Conservation (phyloP, 2,797 vertebrate genomes). For the Poliocrania exsul region DNA sequence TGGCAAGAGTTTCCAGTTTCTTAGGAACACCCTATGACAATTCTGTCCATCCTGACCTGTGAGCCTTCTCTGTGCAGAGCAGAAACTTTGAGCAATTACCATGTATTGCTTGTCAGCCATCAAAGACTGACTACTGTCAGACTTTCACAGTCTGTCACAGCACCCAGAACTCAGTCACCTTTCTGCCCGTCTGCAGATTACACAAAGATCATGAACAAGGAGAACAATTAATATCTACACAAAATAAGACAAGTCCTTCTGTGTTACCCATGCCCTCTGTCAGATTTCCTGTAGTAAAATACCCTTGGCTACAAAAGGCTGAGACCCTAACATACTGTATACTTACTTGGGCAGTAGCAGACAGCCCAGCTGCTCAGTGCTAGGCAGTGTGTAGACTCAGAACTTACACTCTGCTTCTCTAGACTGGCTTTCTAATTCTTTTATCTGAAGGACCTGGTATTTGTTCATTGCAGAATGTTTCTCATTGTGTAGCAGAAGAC, state of each 20-base stretch:
- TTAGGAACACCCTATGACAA: background rate
- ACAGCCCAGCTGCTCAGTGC: background rate
- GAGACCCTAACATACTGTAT: background rate
- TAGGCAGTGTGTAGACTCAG: background rate
- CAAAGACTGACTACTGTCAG: background rate
- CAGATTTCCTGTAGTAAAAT: background rate
- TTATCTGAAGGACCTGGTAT: background rate
- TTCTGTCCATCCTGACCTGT: background rate
- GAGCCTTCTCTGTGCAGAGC: background rate
- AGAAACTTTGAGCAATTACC: background rate
- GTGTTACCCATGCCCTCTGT: background rate
- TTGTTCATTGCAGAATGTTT: background rate
- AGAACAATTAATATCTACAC: background rate
- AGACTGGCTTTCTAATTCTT: background rate
- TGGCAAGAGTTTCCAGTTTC: background rate
- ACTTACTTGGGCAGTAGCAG: background rate
- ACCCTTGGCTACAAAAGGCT: background rate
- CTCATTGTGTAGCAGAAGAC: background rate
- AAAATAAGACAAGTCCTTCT: background rate
- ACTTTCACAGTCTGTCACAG: background rate
- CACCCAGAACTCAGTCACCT: background rate
- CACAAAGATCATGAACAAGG: background rate
- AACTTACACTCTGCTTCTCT: background rate
- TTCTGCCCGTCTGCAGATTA: background rate
- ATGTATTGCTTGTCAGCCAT: background rate